Evolutionary conservation across 2,113 vertebrate species (phyloP).

Genomic region (Syngnathus scovelli): DNA sequence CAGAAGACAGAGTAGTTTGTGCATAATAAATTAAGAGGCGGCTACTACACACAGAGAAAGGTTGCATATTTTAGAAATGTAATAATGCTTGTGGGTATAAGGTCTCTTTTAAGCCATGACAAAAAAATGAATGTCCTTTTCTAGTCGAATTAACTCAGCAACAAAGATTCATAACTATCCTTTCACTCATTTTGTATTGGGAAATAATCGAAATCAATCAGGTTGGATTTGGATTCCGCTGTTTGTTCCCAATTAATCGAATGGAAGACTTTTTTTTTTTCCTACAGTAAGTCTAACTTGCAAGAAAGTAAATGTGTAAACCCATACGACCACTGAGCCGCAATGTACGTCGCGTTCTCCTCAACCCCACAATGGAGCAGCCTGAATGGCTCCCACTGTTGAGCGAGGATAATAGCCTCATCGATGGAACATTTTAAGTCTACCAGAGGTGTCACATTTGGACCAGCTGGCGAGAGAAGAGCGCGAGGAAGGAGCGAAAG

Average conservation of each 20-base stretch:
- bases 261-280: neutral
- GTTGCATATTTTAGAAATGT: neutral
- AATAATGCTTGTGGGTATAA: neutral
- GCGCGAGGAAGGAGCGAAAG: conserved; percentile 5
- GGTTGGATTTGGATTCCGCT: too few relatives aligned
- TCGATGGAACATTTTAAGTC: conserved; percentile 44
- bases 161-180: too few relatives aligned
- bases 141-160: too few relatives aligned
- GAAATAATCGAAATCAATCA: too few relatives aligned
- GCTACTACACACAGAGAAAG: neutral
- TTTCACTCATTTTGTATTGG: too few relatives aligned
- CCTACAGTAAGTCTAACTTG: neutral
- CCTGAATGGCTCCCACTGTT: conserved; percentile 43
- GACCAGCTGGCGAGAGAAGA: conserved; percentile 28
- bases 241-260: neutral
- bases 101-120: neutral
- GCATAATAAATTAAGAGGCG: conserved; percentile 1
- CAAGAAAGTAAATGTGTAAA: neutral
- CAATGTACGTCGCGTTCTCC: neutral
- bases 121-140: too few relatives aligned
- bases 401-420: conserved; percentile 40
- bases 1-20: conserved; percentile 14
- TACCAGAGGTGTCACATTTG: conserved; percentile 45
- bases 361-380: conserved; percentile 42
- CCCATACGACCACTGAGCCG: neutral